Evolutionary conservation across 2,888 invertebrate genomes (phyloP), one percentile per base, ranked within the genome.

Genomic region (Marronus borbonicus): DNA sequence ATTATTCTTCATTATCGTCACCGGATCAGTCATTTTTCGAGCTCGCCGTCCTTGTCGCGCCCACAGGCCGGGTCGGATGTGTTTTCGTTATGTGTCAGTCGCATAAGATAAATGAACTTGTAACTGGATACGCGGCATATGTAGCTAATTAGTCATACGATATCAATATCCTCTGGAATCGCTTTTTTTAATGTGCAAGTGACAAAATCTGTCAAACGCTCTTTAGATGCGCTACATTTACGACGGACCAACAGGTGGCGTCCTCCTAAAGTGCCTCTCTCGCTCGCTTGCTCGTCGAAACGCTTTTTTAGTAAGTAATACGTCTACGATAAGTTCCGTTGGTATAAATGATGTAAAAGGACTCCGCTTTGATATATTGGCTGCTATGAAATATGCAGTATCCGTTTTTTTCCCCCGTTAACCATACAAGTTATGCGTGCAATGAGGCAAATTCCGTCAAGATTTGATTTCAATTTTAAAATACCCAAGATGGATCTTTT

Each of bases 131-230:
- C 78, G 80, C 76, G 81, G 82, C 84, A 84, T 80, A 83, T 84
- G 84, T 81, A 81, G 81, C 83, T 84, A 84, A 84, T 84, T 84
- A 84, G 83, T 80, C 84, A 81, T 84, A 81, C 81, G 83, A 85
- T 84, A 84, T 84, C 82, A 82, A 82, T 86, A 84, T 83, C 81
- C 83, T 83, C 84, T 84, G 81, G 81, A 80, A 83, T 83, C 83
- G 81, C 82, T 55, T 58, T 72, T 58, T 85, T 84, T 65, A 62
- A 80, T 75, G 81, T 81, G 81, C 83, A 83, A 84, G 83, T 79
- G 81, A 83, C 82, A 82, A 82, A 84, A 81, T 80, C 80, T 80
- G 80, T 80, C 81, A 80, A 77, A 78, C 72, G 72, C 72, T 72
- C 72, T 72, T 72, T 72, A 72, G 72, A 72, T 12, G 20, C 72